Evolutionary conservation across 2,888 invertebrate genomes (phyloP), one percentile per base, ranked within the genome.

Genomic region (Slavum lentiscoides): DNA sequence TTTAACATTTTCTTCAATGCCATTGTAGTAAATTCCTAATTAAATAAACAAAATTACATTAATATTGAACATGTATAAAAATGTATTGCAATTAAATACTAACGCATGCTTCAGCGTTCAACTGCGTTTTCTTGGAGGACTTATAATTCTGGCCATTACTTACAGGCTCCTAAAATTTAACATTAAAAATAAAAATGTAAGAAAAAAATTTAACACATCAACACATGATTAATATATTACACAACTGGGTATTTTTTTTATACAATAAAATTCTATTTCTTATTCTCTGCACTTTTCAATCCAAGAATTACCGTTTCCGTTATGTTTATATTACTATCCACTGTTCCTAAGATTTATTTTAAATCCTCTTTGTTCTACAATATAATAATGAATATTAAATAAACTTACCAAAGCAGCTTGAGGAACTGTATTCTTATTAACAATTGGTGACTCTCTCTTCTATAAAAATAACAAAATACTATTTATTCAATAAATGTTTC

Each of bases 61-160:
- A 58, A 55, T 23, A 8, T 72, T 8, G 58, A 30, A 19, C 0
- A 15, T 61, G 5, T 2, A 30, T 30, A 2, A 30, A 4, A 30
- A 66, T 15, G 6, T 43, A 58, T 55, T 23, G 30, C 5, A 62
- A 62, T 72, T 53, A 55, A 70, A 80, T 72, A 80, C 80, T 80
- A 4, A 80, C 80, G 64, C 80, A 72, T 64, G 80, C 80, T 30
- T 80, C 80, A 55, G 70, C 80, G 66, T 80, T 80, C 58, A 72
- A 66, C 13, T 55, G 62, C 23, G 43, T 55, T 55, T 80, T 30
- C 30, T 30, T 72, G 19, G 30, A 66, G 0, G 37, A 21, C 11
- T 62, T 55, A 37, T 9, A 70, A 53, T 77, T 7, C 1, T 64
- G 72, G 17, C 13, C 15, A 43, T 23, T 58, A 55, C 43, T 80